Evolutionary conservation across 1,140 invertebrate species (phyloP), one percentile per base, ranked within the genome.

Genomic region (Zaprionus africanus): DNA sequence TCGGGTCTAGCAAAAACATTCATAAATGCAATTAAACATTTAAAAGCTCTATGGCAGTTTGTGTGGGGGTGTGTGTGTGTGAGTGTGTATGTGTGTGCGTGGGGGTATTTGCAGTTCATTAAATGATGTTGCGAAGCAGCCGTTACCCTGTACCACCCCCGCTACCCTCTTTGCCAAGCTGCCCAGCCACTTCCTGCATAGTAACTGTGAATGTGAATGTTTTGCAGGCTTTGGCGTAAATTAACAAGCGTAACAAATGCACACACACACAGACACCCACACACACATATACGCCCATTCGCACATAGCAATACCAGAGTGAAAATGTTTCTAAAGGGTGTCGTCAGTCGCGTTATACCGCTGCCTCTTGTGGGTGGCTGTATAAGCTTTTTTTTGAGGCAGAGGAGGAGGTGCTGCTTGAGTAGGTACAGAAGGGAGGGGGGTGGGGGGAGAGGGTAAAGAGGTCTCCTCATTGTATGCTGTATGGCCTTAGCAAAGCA

Each of bases 161-260:
- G 19, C 60, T 51, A 17, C n/a, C 13, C 26, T 22, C 11, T 31
- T 5, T 19, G 1, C 7, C n/a, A 11, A 11, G 15, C 38, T 49
- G 31, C 11, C 38, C 4, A 26, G 15, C 49, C 31, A 62, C 53
- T 70, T 58, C 66, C 59, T 69, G 71, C 71, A 65, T 64, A 61
- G 41, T 72, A n/a, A 67, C 57, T 67, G 64, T 53, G 60, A 60
- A 26, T 54, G 63, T 67, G 63, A 59, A 65, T 72, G 36, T 74
- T 74, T 77, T 72, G 65, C 63, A 38, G 81, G 78, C 81, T 83
- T 81, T 81, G 66, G 66, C 68, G 82, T 80, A 81, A 84, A 75
- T 84, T 84, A 84, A 84, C 82, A 81, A 85, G 82, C 82, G 82
- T 81, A 81, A 74, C 74, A 80, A 74, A 81, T 41, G 56, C 51